These are phyloP conservation scores for Eueides isabella DNA, from an alignment of 1,140 invertebrate genomes.

Conservation along the genomic window DNA sequence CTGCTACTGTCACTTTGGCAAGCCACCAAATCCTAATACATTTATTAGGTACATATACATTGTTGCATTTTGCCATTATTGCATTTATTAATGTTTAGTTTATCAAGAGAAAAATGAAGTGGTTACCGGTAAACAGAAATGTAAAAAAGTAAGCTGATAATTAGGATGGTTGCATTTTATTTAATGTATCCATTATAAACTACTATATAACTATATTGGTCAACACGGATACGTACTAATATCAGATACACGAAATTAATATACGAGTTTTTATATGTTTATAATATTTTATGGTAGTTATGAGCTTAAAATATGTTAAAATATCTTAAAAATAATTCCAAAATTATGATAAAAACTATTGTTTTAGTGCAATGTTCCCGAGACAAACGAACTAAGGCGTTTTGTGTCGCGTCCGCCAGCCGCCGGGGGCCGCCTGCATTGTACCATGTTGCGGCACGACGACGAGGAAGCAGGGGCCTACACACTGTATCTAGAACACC, in stretches of 20 bases:
- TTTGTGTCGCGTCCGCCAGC: slow-evolving; percentile 96
- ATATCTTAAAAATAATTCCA: too few relatives aligned
- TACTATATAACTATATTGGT: too few relatives aligned
- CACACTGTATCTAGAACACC: slow-evolving; percentile 97
- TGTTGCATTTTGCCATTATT: not conserved
- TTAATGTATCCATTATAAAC: too few relatives aligned
- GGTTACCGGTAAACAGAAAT: too few relatives aligned
- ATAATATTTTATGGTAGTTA: too few relatives aligned
- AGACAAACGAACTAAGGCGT: slow-evolving; percentile 91
- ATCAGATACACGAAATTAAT: too few relatives aligned
- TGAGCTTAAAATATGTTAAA: too few relatives aligned
- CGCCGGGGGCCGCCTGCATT: slow-evolving; percentile 93
- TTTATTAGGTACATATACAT: not conserved
- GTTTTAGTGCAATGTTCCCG: slow-evolving; percentile 95
- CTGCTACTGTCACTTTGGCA: not conserved
- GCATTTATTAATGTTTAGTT: not conserved
- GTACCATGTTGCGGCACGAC: slow-evolving; percentile 97
- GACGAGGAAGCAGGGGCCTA: slow-evolving; percentile 93
- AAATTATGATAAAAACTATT: too few relatives aligned
- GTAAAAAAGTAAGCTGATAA: too few relatives aligned
- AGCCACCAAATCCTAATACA: not conserved
- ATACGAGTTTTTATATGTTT: too few relatives aligned
- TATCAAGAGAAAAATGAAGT: not conserved
- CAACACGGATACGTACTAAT: too few relatives aligned
- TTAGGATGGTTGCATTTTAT: too few relatives aligned